Evolutionary conservation across 37 sponge, comb jelly and placozoan species (phyloP).

Genomic region (Hormiphora californensis): DNA sequence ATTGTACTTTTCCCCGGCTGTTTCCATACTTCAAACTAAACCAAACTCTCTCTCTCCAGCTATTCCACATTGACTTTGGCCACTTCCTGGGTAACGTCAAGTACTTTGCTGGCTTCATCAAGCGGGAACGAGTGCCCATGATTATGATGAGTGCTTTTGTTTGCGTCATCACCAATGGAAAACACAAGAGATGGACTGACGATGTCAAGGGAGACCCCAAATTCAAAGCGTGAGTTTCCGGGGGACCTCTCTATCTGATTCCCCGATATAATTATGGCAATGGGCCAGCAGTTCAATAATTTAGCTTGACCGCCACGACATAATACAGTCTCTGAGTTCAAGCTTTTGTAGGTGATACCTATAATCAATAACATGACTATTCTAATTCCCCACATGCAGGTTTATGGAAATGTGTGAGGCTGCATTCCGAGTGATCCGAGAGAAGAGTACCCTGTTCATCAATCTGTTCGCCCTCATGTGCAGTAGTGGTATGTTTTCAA

Average conservation of each 20-base stretch:
- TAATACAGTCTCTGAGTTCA: no score
- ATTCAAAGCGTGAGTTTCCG: background rate
- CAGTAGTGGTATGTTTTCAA: constrained; percentile 84
- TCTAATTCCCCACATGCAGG: no score
- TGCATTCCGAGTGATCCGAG: constrained; percentile 78
- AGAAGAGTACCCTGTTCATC: constrained; percentile 82
- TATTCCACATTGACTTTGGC: constrained; percentile 98
- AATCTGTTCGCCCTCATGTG: constrained; percentile 97
- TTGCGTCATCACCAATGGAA: constrained; percentile 78
- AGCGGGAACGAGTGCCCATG: constrained; percentile 95
- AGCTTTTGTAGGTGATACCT: no score
- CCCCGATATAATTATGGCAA: no score
- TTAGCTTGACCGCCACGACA: no score
- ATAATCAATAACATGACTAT: no score
- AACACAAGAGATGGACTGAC: constrained; percentile 45
- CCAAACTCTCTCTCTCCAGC: constrained; percentile 58
- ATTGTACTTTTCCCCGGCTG: background rate
- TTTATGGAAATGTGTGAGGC: constrained; percentile 84
- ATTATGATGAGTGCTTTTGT: constrained; percentile 91
- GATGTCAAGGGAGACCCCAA: background rate
- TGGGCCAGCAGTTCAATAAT: no score
- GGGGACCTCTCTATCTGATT: no score
- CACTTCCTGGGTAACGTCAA: constrained; percentile 99
- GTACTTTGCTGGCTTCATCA: constrained; percentile 63
- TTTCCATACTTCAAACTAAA: no score